Percentiles rank a stretch among this genome's conserved stretches.
Conservation (phyloP, 2,888 invertebrate species). For the Eupeodes latifasciatus region DNA sequence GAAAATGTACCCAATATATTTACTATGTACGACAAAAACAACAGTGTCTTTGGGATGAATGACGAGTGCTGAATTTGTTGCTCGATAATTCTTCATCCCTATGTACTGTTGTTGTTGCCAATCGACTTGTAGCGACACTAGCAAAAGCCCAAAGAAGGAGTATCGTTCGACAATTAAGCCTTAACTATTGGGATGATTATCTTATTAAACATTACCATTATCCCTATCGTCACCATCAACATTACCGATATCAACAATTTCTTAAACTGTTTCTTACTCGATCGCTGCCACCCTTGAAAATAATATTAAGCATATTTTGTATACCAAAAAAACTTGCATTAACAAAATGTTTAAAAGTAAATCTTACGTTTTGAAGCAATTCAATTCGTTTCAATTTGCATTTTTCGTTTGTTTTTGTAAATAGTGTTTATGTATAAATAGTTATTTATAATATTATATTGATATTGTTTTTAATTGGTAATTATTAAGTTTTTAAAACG, state of each 20-base stretch:
- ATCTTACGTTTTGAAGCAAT: not conserved
- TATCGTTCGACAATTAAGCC: constrained; percentile 69
- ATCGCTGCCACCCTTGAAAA: constrained; percentile 58
- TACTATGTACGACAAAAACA: constrained; percentile 94
- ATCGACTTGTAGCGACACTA: constrained; percentile 45
- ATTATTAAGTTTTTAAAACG: not conserved
- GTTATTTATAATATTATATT: not conserved
- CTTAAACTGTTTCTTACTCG: constrained; percentile 32
- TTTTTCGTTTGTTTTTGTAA: constrained; percentile 13
- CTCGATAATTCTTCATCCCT: constrained; percentile 67
- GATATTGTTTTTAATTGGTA: not conserved
- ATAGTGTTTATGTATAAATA: constrained; percentile 52
- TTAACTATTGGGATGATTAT: constrained; percentile 36
- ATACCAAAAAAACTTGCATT: constrained; percentile 31
- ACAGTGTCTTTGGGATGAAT: constrained; percentile 92
- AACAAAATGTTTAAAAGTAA: constrained; percentile 27
- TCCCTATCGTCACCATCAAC: constrained; percentile 28
- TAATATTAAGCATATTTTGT: constrained; percentile 53
- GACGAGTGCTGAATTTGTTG: constrained; percentile 84
- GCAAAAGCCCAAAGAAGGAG: constrained; percentile 52
- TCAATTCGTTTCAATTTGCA: not conserved
- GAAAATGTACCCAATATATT: constrained; percentile 94
- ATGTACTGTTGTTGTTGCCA: constrained; percentile 59
- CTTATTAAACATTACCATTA: constrained; percentile 38
- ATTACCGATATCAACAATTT: constrained; percentile 45